Base-by-base conservation (phyloP, 1,140 invertebrate genomes). In the Meteorus sp. region DNA sequence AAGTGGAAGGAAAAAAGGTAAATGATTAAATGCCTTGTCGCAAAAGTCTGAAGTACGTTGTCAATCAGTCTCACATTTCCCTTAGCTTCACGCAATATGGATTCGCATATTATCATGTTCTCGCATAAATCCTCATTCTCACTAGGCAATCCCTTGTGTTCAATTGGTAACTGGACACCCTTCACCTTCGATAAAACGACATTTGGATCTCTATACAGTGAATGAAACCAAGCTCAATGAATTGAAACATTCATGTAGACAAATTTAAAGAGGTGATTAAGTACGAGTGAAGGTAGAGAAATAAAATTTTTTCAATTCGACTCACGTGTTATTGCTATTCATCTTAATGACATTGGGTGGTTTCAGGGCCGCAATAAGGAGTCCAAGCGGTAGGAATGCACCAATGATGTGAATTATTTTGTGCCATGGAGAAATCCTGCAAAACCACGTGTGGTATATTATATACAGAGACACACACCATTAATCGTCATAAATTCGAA, bases 391-490 rank as follows among this genome's bases (percentile, higher is more conserved):
- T 23, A 81, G 45, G 48, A 80, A 73, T 23, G 78, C 67, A 13
- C 77, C 71, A 48, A 79, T 71, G 23, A 80, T 59, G 35, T 73
- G 73, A 9, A 78, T 53, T 2, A 78, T 73, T 59, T 78, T 80
- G 54, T 71, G 76, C 76, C 75, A 78, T 1, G 74, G 66, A 20
- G 72, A 72, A 9, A 69, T 15, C 29, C 74, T 76, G 48, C n/a
- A 55, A 5, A n/a, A 31, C 27, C 8, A 39, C 15, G 35, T 39
- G 35, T 39, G 8, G 9, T 23, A 29, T 48, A 48, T 39, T 0
- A 51, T 68, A 62, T 31, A 54, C 3, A 52, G n/a, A 29, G 47
- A 17, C 35, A 59, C 19, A n/a, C 52, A 15, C 15, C n/a, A 45
- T 37, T 45, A 44, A 20, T 56, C 20, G 25, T 55, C 53, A 55